Evolutionary conservation across 2,113 vertebrate species (phyloP), one percentile per base, ranked within the genome.

Genomic region (Platycercus adscitus): DNA sequence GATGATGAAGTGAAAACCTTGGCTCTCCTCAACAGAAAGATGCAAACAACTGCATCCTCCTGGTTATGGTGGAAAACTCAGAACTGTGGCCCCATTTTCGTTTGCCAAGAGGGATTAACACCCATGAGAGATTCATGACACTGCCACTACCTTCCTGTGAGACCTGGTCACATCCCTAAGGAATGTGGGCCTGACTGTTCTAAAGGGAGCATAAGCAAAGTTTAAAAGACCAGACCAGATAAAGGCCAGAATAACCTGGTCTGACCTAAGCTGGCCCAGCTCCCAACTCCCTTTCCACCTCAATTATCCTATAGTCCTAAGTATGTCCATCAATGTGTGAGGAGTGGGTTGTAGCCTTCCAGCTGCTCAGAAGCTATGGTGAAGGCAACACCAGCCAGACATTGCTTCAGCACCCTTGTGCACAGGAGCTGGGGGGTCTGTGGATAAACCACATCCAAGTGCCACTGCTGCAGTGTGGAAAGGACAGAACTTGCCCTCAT

Each of bases 61-160:
- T 41, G 25, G 33, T 76, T 73, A 21, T 13, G 17, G 50, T 58
- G 21, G 21, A 44, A 85, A 69, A 23, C 14, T 66, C 72, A 68
- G 63, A 61, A 35, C 12, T 20, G 33, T 63, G 39, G 8, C 21
- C 12, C 15, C 13, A 13, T 13, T 10, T 10, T 33, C 49, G 17
- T 39, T 72, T 41, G 50, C 66, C 77, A 70, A 58, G 77, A 13
- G 46, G 44, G 41, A 81, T 88, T 60, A 49, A 56, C 61, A 52
- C 5, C 44, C 35, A 5, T 4, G 7, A 0, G 8, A 44, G 37
- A 50, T 2, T 2, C 8, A 1, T 46, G 44, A 39, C 35, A 19
- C 39, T 64, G 31, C 19, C 84, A 6, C 33, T 47, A 77, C 47
- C 81, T 70, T 70, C 86, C 69, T 3, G 0, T 20, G 50, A 73